phyloP scores from a whole-genome alignment of 2,888 invertebrate genomes.

The Candidula unifasciata region DNA sequence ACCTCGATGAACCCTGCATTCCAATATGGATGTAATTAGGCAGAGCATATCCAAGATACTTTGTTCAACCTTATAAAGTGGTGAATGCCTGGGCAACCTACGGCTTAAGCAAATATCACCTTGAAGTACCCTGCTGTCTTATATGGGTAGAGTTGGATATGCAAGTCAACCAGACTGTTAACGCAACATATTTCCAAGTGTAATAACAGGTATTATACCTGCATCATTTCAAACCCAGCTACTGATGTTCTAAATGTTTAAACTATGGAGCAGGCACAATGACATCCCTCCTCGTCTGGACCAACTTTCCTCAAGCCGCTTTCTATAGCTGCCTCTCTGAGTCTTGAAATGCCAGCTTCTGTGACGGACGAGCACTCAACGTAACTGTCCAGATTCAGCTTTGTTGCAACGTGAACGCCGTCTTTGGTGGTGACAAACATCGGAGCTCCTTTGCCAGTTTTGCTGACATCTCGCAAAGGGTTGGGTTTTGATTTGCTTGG shows the following conservation, averaged over 20 bases:
- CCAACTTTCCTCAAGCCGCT: slow-evolving; percentile 49
- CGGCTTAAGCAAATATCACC: too few relatives aligned
- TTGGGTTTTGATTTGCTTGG: slow-evolving; percentile 14
- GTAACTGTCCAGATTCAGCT: slow-evolving; percentile 63
- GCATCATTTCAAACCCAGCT: too few relatives aligned
- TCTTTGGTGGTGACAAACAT: slow-evolving; percentile 59
- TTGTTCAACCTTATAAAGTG: too few relatives aligned
- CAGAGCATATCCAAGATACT: too few relatives aligned
- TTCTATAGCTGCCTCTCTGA: slow-evolving; percentile 57
- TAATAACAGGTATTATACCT: too few relatives aligned
- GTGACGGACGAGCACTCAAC: slow-evolving; percentile 70
- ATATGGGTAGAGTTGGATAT: too few relatives aligned
- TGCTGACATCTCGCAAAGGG: background rate
- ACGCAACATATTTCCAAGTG: too few relatives aligned
- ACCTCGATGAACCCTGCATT: too few relatives aligned
- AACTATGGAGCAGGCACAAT: slow-evolving; percentile 36
- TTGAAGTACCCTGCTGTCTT: too few relatives aligned
- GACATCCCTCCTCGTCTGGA: slow-evolving; percentile 43
- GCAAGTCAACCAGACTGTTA: too few relatives aligned
- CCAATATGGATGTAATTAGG: too few relatives aligned
- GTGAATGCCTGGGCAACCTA: too few relatives aligned
- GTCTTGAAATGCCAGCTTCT: slow-evolving; percentile 61
- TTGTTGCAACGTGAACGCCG: slow-evolving; percentile 61
- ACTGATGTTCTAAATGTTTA: background rate
- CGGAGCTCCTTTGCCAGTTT: slow-evolving; percentile 7